phyloP scores from a whole-genome alignment of 2,888 invertebrate species.

The Scaptomyza reducta region DNA sequence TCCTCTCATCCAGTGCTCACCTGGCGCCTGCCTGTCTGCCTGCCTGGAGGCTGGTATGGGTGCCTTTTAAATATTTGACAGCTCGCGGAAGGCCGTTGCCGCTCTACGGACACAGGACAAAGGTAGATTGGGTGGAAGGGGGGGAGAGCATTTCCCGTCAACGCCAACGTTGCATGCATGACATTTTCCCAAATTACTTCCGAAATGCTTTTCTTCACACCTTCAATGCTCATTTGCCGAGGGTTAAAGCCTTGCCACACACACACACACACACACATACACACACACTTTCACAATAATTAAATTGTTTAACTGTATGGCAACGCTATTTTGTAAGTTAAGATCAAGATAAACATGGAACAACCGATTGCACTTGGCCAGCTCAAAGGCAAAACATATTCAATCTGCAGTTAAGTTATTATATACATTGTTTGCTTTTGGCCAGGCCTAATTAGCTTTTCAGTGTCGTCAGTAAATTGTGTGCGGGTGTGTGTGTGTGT shows the following conservation, averaged over 20 bases:
- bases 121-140: background rate
- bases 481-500: conserved; percentile 13
- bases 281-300: conserved; percentile 1
- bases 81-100: conserved; percentile 32
- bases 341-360: conserved; percentile 1
- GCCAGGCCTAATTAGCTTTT: conserved; percentile 10
- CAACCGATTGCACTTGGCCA: background rate
- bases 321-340: background rate
- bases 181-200: conserved; percentile 59
- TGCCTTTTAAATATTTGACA: conserved; percentile 66
- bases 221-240: conserved; percentile 14
- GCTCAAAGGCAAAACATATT: background rate
- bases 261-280: background rate
- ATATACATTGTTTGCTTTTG: too few relatives aligned
- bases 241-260: conserved; percentile 1
- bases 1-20: conserved; percentile 7
- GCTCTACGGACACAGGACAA: background rate
- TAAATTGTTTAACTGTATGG: conserved; percentile 15
- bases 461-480: conserved; percentile 3
- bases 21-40: conserved; percentile 17
- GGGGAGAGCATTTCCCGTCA: background rate
- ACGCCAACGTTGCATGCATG: conserved; percentile 49
- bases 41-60: conserved; percentile 33
- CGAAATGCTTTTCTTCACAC: conserved; percentile 60
- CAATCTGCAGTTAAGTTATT: too few relatives aligned